Evolutionary conservation across 2,113 vertebrate genomes (phyloP), one percentile per base, ranked within the genome.

Genomic region (Maylandia zebra): DNA sequence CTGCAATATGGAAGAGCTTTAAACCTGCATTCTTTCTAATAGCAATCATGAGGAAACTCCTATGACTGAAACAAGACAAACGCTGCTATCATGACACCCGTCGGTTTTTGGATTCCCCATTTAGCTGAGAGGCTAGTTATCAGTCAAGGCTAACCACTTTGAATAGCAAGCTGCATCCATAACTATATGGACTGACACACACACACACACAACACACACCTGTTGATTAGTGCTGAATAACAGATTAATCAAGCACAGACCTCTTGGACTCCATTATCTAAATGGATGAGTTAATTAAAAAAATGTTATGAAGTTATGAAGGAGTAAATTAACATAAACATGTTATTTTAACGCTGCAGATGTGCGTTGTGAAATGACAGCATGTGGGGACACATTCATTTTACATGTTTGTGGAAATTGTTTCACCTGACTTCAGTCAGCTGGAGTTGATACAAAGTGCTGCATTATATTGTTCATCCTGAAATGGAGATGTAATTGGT

Each of bases 111-210:
- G 24, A 50, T 5, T 76, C 43, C 16, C 4, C 24, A 19, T 76
- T 78, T 50, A 32, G 43, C 22, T 3, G 43, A 50, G 71, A 50
- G 43, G 43, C 24, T 30, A 30, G 14, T 30, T 74, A 48, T 27
- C 69, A 45, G 69, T 43, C 9, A 0, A 74, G 8, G 22, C 14
- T 48, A 48, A 3, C 69, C 8, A 0, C 3, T 45, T 30, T 50
- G 10, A 50, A 32, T 1, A 50, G 43, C 4, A 50, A 19, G 71
- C 43, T 78, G 71, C 43, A 50, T 78, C 43, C 71, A 50, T 50
- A 78, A 12, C 27, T 50, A 16, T 32, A 78, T 30, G 27, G 14
- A 7, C 34, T 69, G 19, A 41, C 41, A 74, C 22, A 76, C 71
- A 6, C 36, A 4, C 34, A 4, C 36, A 45, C 41, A 11, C 24